phyloP scores from a whole-genome alignment of 1,140 invertebrate species.

The Macrosteles quadrilineatus region DNA sequence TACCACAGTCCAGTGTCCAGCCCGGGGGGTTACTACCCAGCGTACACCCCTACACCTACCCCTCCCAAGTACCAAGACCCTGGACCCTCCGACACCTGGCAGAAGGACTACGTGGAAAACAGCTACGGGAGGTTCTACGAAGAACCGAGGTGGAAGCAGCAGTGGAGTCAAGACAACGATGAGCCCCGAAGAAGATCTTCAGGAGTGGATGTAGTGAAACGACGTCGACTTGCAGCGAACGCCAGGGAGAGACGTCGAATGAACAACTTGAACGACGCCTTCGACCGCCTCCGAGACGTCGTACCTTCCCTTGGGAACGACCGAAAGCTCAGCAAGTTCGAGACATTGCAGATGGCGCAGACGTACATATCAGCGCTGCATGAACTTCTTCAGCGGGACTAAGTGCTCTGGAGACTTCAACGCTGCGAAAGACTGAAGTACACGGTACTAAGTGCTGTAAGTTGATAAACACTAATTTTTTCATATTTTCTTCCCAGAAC shows the following conservation, averaged over 20 bases:
- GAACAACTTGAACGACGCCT: slow-evolving; percentile 82
- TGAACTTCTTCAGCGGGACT: slow-evolving; percentile 56
- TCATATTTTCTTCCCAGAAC: too few relatives aligned
- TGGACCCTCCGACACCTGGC: not conserved
- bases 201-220: slow-evolving; percentile 55
- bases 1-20: slow-evolving; percentile 39
- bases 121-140: slow-evolving; percentile 8
- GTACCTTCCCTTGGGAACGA: slow-evolving; percentile 76
- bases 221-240: slow-evolving; percentile 71
- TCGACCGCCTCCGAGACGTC: slow-evolving; percentile 77
- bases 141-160: not conserved
- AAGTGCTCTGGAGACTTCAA: slow-evolving; percentile 21
- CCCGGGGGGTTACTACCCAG: slow-evolving; percentile 36
- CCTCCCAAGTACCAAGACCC: not conserved
- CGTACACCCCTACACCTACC: slow-evolving; percentile 10
- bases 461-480: too few relatives aligned
- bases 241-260: slow-evolving; percentile 76
- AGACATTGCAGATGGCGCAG: slow-evolving; percentile 87
- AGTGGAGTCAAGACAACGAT: not conserved
- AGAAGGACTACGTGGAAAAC: not conserved
- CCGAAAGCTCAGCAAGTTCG: slow-evolving; percentile 82
- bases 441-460: too few relatives aligned
- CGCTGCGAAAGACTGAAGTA: too few relatives aligned
- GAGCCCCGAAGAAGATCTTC: not conserved
- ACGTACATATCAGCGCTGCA: slow-evolving; percentile 76